Percentiles rank a stretch among this genome's conserved stretches.
Conservation (phyloP, 2,888 invertebrate species). For the Drosophila neonasuta region DNA sequence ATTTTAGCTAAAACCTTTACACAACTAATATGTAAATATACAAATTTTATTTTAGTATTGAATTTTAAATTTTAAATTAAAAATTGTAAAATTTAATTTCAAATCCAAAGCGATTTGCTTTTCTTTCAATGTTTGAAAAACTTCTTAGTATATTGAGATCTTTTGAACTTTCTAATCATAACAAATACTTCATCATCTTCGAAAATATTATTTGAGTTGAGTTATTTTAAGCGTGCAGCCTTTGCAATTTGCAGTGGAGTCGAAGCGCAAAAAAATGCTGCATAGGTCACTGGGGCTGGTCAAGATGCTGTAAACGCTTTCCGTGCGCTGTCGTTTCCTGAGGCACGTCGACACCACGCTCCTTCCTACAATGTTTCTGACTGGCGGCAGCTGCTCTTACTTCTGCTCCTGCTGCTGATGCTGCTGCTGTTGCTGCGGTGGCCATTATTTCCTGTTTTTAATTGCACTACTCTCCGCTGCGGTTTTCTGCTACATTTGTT, state of each 20-base stretch:
- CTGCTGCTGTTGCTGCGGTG: slow-evolving; percentile 57
- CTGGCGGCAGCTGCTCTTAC: slow-evolving; percentile 10
- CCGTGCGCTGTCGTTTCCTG: slow-evolving; percentile 59
- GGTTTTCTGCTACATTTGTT: slow-evolving; percentile 78
- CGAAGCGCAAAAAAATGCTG: slow-evolving; percentile 28
- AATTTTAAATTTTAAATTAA: no score
- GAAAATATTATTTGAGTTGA: neutral
- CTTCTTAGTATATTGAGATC: no score
- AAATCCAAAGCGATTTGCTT: no score
- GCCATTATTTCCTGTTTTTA: slow-evolving; percentile 79
- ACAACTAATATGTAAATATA: no score
- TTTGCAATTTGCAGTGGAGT: slow-evolving; percentile 16
- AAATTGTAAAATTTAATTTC: no score
- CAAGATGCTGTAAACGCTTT: slow-evolving; percentile 62
- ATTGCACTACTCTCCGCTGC: slow-evolving; percentile 76
- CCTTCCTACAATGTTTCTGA: neutral
- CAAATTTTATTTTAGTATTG: no score
- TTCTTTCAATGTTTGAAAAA: no score
- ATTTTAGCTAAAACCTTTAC: no score
- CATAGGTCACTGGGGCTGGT: slow-evolving; percentile 30
- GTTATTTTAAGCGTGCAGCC: neutral
- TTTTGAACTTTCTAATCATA: neutral
- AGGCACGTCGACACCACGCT: slow-evolving; percentile 8
- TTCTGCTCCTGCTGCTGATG: slow-evolving; percentile 17
- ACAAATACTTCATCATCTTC: neutral